phyloP scores from a whole-genome alignment of 2,113 vertebrate genomes.

The Okapia johnstoni region DNA sequence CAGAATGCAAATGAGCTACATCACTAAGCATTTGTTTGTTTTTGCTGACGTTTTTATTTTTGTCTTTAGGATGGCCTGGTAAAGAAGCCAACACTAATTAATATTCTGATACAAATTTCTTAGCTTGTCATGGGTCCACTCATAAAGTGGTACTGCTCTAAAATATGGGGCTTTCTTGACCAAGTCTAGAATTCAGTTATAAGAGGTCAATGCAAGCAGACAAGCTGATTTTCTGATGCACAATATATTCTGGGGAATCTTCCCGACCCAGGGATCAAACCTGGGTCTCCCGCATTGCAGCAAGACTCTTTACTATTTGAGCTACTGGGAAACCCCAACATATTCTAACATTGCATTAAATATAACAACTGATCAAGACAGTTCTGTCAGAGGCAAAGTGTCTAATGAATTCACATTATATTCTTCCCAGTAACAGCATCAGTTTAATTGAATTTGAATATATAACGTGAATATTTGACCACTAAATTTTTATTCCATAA shows the following conservation, averaged over 20 bases:
- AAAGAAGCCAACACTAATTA: background rate
- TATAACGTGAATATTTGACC: background rate
- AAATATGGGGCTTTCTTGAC: background rate
- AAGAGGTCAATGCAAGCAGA: background rate
- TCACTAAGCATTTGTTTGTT: background rate
- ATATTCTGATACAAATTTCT: background rate
- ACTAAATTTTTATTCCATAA: background rate
- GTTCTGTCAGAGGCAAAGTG: background rate
- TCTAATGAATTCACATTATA: background rate
- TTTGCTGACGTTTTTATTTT: background rate
- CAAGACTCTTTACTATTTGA: background rate
- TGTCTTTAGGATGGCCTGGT: background rate
- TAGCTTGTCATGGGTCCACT: background rate
- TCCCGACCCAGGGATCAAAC: background rate
- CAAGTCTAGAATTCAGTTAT: background rate
- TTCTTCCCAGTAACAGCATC: background rate
- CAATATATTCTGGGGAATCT: background rate
- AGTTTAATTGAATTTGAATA: background rate
- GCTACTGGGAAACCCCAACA: background rate
- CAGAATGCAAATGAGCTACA: background rate
- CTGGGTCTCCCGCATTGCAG: background rate
- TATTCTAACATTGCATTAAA: background rate
- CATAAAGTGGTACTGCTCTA: background rate
- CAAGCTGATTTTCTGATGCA: background rate
- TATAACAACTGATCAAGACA: background rate